Conservation (phyloP, 2,113 vertebrate species). For the Dermatemys mawii region DNA sequence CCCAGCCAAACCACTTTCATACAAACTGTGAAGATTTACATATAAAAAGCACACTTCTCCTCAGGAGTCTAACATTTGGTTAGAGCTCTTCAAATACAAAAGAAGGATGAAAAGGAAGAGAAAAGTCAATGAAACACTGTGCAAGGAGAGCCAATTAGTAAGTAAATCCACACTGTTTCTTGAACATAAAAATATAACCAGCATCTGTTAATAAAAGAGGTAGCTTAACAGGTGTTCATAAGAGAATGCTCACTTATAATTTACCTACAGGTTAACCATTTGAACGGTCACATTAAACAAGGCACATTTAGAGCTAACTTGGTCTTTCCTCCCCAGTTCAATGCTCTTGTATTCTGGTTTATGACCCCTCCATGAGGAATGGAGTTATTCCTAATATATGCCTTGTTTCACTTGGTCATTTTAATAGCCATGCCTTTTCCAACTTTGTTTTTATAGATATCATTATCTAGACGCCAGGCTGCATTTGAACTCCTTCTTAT, state of each 20-base stretch:
- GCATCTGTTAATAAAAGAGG: conserved; percentile 7
- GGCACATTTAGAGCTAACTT: conserved; percentile 14
- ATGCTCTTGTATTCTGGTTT: conserved; percentile 46
- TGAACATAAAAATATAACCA: conserved; percentile 21
- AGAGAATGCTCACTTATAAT: conserved; percentile 46
- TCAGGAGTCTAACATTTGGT: conserved; percentile 56
- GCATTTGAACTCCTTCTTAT: background rate
- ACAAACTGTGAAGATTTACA: background rate
- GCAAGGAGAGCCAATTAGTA: conserved; percentile 47
- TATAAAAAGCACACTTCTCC: conserved; percentile 39
- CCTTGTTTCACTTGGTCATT: conserved; percentile 39
- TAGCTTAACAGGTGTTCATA: conserved; percentile 56
- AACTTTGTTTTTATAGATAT: conserved; percentile 28
- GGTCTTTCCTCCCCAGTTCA: conserved; percentile 52
- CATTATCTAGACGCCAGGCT: background rate
- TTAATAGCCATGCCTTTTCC: conserved; percentile 38
- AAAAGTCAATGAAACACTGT: conserved; percentile 29
- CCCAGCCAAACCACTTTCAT: conserved; percentile 41
- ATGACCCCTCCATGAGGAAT: conserved; percentile 40
- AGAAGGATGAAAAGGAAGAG: conserved; percentile 27
- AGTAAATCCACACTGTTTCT: conserved; percentile 37
- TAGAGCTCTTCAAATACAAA: conserved; percentile 56
- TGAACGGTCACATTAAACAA: conserved; percentile 47
- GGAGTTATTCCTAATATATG: conserved; percentile 1
- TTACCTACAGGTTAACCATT: conserved; percentile 48